These are phyloP conservation scores for Tachina grossa DNA, from an alignment of 2,888 invertebrate genomes.

Conservation along the genomic window DNA sequence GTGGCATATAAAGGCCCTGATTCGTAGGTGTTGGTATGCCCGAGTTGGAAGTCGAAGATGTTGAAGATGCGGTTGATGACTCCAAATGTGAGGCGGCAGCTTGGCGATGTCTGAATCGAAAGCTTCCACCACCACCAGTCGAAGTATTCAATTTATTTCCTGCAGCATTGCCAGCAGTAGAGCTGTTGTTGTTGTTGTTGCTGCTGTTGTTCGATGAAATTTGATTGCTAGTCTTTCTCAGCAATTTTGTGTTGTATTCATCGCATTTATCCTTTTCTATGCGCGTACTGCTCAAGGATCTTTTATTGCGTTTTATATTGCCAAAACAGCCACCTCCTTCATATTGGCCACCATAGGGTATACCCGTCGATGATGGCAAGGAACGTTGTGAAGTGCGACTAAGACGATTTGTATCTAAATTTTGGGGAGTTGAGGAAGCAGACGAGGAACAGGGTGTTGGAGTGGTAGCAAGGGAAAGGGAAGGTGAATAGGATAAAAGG, in stretches of 20 bases:
- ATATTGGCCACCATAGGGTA: conserved; percentile 68
- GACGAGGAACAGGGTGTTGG: conserved; percentile 69
- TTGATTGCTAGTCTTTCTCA: conserved; percentile 78
- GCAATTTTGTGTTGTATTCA: conserved; percentile 82
- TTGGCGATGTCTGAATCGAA: conserved; percentile 48
- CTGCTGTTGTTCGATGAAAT: conserved; percentile 55
- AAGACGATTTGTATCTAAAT: conserved; percentile 80
- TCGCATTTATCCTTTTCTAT: conserved; percentile 83
- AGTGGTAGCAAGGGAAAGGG: conserved; percentile 47
- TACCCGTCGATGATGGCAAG: conserved; percentile 64
- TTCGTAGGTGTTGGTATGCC: conserved; percentile 79
- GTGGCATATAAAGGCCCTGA: conserved; percentile 73
- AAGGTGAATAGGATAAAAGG: conserved; percentile 47
- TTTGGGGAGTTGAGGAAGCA: conserved; percentile 62
- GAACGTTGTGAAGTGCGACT: conserved; percentile 71
- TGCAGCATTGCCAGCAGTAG: conserved; percentile 35
- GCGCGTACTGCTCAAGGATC: conserved; percentile 82
- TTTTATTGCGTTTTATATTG: conserved; percentile 81
- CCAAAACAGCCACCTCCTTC: conserved; percentile 44
- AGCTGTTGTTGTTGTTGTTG: conserved; percentile 61
- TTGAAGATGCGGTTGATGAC: conserved; percentile 78
- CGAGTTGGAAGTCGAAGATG: conserved; percentile 78
- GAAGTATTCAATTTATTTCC: conserved; percentile 22
- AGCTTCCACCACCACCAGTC: conserved; percentile 50
- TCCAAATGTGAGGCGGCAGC: conserved; percentile 67